Base-by-base conservation (phyloP, 2,888 invertebrate genomes). In the Glaucopsyche alexis region DNA sequence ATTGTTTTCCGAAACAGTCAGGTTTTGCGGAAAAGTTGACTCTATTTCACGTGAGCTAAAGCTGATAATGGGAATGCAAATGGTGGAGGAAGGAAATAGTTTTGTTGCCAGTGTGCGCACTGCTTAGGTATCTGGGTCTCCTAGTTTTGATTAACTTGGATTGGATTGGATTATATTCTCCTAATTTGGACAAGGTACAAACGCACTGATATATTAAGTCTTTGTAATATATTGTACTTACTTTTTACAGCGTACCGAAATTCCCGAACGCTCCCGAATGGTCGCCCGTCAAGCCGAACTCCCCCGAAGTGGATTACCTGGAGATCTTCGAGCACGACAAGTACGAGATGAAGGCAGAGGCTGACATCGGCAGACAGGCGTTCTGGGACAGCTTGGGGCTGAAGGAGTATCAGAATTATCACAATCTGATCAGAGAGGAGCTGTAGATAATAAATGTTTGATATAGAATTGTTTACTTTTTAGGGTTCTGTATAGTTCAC, bases 361-460 rank as follows among this genome's bases (percentile, higher is more conserved):
- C 47, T 2, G 69, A 69, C 47, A 69, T 69, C 29, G 69, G 69
- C 2, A 47, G 69, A 47, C 69, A 69, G 13, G 6, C 13, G 7
- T 69, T 69, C 47, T 69, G 69, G 69, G 47, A 47, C 19, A 14
- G 45, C 7, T 8, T 69, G 19, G 69, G 69, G 14, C 29, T 69
- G 16, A 69, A 69, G 8, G 69, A 69, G 29, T 69, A 69, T 19
- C 19, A 69, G 7, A 69, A 69, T 29, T 45, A 69, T 16, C 69
- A 47, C 69, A 47, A 7, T 45, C 19, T 67, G 67, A 45, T 45
- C 19, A 69, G 69, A 29, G 69, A 69, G 14, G 69, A 69, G 29
- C 29, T 69, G 49, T 69, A 29, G 55, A 55, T 55, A 60, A 60
- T 60, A 69, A 47, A 49, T 47, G 2, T 49, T 38, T 60, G 11